Percentiles rank a stretch among this genome's conserved stretches.
These are phyloP conservation scores for Xestoiulus laeticollis DNA, from an alignment of 2,888 invertebrate species.

Conservation along the genomic window DNA sequence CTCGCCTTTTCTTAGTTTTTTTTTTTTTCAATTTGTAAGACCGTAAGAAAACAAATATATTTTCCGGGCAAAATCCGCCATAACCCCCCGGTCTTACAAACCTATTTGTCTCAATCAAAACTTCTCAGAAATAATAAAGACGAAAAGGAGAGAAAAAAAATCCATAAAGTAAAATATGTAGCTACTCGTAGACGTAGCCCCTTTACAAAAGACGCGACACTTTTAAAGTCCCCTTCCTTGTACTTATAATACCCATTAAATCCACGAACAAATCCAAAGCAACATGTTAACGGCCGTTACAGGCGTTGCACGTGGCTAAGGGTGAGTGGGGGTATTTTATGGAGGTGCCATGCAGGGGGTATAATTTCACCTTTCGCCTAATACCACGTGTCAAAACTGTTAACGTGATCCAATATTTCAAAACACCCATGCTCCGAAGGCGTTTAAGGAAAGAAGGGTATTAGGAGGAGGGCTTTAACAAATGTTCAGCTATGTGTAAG, in stretches of 20 bases:
- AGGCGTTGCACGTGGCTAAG: not conserved
- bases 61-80: not conserved
- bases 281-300: not conserved
- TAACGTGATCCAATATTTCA: conserved; percentile 3
- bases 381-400: conserved; percentile 26
- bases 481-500: not conserved
- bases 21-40: not conserved
- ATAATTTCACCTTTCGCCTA: not conserved
- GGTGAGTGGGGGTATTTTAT: not conserved
- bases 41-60: not conserved
- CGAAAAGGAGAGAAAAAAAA: not conserved
- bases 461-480: not conserved
- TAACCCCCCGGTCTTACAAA: not conserved
- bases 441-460: not conserved
- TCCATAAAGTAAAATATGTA: conserved; percentile 20
- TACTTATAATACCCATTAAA: not conserved
- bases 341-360: not conserved
- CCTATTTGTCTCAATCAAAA: conserved; percentile 20
- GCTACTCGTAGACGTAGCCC: not conserved
- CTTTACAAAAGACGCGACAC: not conserved
- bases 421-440: not conserved
- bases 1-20: not conserved
- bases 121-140: conserved; percentile 12
- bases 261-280: not conserved
- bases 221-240: not conserved